phyloP scores from a whole-genome alignment of 2,113 vertebrate species.

The Pangasianodon hypophthalmus region DNA sequence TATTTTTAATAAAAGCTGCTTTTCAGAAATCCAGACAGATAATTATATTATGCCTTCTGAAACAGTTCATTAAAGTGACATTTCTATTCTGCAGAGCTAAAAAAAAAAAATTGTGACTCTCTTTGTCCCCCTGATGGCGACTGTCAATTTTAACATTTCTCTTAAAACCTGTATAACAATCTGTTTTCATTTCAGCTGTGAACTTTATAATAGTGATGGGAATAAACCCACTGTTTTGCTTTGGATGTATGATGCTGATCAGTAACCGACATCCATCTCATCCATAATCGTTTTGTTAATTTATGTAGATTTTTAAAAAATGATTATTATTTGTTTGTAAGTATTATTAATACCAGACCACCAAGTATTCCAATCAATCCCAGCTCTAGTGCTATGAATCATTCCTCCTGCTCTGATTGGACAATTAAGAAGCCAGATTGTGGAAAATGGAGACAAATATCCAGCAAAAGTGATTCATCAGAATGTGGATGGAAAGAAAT shows the following conservation, averaged over 20 bases:
- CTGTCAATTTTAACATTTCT: background rate
- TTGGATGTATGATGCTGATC: background rate
- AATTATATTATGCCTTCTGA: constrained; percentile 41
- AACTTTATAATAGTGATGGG: background rate
- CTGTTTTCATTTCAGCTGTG: background rate
- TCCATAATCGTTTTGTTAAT: background rate
- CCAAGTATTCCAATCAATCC: background rate
- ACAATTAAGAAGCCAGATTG: background rate
- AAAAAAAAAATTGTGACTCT: background rate
- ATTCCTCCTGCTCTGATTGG: background rate
- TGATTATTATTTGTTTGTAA: background rate
- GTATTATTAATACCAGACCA: background rate
- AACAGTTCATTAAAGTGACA: constrained; percentile 30
- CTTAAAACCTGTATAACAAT: background rate
- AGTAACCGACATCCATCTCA: background rate
- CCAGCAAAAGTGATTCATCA: background rate
- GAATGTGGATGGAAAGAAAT: background rate
- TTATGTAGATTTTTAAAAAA: background rate
- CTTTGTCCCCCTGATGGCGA: constrained; percentile 19
- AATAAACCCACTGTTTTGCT: background rate
- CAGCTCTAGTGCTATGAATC: background rate
- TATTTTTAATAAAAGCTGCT: constrained; percentile 37
- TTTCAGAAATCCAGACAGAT: constrained; percentile 40
- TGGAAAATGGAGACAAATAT: background rate
- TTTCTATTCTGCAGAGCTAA: constrained; percentile 32